Evolutionary conservation across 1,140 invertebrate genomes (phyloP).

Genomic region (Aphelenchoides besseyi): DNA sequence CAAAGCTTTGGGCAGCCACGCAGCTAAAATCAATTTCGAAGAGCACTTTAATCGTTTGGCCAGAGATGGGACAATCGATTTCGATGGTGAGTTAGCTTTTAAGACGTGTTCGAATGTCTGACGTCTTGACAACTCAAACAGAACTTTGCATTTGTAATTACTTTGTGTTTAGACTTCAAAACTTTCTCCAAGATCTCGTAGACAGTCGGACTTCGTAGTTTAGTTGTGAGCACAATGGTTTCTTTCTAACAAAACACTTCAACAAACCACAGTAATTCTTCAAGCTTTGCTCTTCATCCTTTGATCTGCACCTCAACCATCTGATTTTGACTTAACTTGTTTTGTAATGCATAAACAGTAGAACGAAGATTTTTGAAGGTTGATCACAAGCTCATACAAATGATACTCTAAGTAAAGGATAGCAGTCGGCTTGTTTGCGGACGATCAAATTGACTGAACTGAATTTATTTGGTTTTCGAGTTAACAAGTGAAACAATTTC

Average conservation of each 20-base stretch:
- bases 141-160: not conserved
- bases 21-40: slow-evolving; percentile 13
- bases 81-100: slow-evolving; percentile 16
- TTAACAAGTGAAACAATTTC: not conserved
- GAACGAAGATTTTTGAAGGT: no score
- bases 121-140: no score
- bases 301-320: not conserved
- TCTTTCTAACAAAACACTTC: not conserved
- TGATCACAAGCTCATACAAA: not conserved
- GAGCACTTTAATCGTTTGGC: slow-evolving; percentile 14
- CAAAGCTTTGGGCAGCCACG: slow-evolving; percentile 13
- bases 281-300: not conserved
- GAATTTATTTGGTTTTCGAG: not conserved
- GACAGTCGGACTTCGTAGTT: not conserved
- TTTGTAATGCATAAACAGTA: no score
- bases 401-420: not conserved
- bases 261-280: no score
- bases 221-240: not conserved
- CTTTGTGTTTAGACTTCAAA: slow-evolving; percentile 2
- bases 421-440: not conserved
- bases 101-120: not conserved
- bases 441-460: not conserved
- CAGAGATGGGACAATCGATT: slow-evolving; percentile 16
- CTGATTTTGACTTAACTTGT: not conserved
- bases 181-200: slow-evolving; percentile 5